These are phyloP conservation scores for Hippocampus guttulatus DNA, from an alignment of 2,113 vertebrate genomes.

Conservation along the genomic window DNA sequence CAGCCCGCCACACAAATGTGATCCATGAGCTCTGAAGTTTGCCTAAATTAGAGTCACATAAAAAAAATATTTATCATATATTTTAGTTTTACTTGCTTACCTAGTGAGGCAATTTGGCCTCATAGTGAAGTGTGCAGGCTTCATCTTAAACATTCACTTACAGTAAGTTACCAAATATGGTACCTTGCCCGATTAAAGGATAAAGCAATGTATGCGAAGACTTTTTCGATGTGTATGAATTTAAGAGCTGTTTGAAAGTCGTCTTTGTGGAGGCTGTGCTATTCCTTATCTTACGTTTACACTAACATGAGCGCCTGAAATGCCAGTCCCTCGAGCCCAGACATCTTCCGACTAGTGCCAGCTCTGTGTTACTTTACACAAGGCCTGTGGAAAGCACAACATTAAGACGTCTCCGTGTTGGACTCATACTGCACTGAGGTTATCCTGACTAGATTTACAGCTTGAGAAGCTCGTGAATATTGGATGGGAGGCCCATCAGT, in stretches of 20 bases:
- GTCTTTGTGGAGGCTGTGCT: not conserved
- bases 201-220: not conserved
- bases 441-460: conserved; percentile 65
- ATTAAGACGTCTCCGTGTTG: conserved; percentile 49
- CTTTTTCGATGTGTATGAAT: not conserved
- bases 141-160: not conserved
- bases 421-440: conserved; percentile 41
- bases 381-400: conserved; percentile 40
- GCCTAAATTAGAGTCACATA: not conserved
- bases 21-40: too few relatives aligned
- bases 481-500: conserved; percentile 72
- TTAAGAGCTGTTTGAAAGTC: not conserved
- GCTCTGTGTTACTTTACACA: conserved; percentile 54
- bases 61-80: not conserved
- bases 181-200: not conserved
- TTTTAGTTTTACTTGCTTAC: not conserved
- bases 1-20: too few relatives aligned
- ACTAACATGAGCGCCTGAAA: conserved; percentile 28
- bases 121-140: not conserved
- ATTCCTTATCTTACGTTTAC: not conserved
- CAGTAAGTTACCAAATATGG: not conserved
- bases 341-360: conserved; percentile 41
- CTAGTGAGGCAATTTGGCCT: not conserved
- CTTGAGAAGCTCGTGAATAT: conserved; percentile 75
- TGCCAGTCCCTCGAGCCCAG: conserved; percentile 19